These are phyloP conservation scores for Neuroterus valhalla DNA, from an alignment of 1,140 invertebrate genomes.

Conservation along the genomic window DNA sequence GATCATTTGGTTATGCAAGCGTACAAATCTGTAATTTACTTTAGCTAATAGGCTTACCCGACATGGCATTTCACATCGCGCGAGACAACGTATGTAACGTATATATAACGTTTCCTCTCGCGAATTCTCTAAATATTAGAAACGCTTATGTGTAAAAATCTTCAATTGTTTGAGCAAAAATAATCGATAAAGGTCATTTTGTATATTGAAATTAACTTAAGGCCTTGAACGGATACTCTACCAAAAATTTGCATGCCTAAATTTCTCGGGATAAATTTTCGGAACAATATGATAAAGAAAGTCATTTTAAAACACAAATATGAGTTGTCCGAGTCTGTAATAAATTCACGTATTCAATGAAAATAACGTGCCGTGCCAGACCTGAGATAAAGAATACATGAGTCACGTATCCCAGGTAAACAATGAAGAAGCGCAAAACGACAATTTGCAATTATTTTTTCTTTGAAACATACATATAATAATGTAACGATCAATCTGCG, in stretches of 20 bases:
- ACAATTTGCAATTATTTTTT: neutral
- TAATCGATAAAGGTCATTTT: no score
- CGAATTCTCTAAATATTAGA: neutral
- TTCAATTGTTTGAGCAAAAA: no score
- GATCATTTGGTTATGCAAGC: slow-evolving; percentile 15
- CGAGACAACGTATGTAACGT: no score
- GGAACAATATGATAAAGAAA: neutral
- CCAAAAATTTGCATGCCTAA: no score
- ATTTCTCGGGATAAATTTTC: no score
- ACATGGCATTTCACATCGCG: neutral
- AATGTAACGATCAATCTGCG: no score
- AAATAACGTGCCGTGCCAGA: neutral
- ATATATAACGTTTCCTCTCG: neutral
- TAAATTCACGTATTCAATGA: neutral
- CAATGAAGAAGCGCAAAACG: neutral
- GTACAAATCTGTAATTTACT: slow-evolving; percentile 14
- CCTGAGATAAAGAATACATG: neutral
- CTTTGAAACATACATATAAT: no score
- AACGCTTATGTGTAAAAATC: neutral
- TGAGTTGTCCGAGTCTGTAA: neutral
- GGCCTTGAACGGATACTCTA: no score
- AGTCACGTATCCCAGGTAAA: neutral
- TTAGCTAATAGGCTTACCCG: neutral
- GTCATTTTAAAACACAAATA: neutral
- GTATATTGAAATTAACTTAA: no score